Evolutionary conservation across 2,113 vertebrate genomes (phyloP), one percentile per base, ranked within the genome.

Genomic region (Pica pica): DNA sequence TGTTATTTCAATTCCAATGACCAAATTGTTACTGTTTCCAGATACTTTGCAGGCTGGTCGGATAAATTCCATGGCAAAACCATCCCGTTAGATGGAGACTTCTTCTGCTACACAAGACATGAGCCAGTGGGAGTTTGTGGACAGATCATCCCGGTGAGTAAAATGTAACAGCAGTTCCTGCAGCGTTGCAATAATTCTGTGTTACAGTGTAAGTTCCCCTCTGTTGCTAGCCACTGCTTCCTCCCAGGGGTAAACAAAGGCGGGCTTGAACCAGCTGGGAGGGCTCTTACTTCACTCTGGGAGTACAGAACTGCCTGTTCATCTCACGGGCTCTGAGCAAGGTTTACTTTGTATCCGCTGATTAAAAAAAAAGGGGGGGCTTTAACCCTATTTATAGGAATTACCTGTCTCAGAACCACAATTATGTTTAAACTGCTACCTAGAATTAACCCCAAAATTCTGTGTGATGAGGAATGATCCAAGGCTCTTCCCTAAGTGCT

Each of bases 51-150:
- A 21, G 99, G 99, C 73, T 99, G 99, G 99, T 98, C 99, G 0
- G 99, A 99, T 97, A 99, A 99, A 95, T 98, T 98, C 97, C 99
- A 99, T 2, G 99, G 99, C 67, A 99, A 99, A 97, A 99, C 99
- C 84, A 99, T 99, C 84, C 99, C 99, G 0, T 93, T 99, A 0
- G 99, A 99, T 3, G 99, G 99, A 75, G 98, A 99, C 74, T 99
- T 98, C 94, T 99, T 99, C 97, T 99, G 98, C 94, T 99, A 99
- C 93, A 99, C 99, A 4, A 98, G 99, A 27, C 99, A 99, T 1
- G 99, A 99, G 90, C 99, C 99, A 0, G 83, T 99, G 11, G 99
- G 99, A n/a, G 98, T 99, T 18, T 99, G 99, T 47, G 99, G 99
- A 28, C 99, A 99, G 97, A 99, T 99, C 82, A 99, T 99, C 78